These are phyloP conservation scores for Chromis chromis DNA, from an alignment of 2,797 vertebrate genomes.

Conservation along the genomic window DNA sequence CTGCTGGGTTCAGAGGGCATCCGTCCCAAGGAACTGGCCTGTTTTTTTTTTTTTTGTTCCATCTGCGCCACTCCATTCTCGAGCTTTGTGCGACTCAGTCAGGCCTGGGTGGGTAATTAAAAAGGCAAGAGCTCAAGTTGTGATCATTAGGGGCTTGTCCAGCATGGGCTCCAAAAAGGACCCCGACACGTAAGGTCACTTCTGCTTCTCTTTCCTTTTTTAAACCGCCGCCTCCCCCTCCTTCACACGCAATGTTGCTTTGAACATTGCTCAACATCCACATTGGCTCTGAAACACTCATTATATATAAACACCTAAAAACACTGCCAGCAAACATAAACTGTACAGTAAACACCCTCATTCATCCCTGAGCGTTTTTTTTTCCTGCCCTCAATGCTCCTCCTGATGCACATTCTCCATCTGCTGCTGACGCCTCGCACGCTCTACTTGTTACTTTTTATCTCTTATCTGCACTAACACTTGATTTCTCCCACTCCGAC, in stretches of 20 bases:
- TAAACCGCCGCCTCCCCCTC: conserved; percentile 4
- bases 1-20: conserved; percentile 78
- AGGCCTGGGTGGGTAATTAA: conserved; percentile 87
- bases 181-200: conserved; percentile 59
- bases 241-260: conserved; percentile 19
- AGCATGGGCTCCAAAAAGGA: conserved; percentile 54
- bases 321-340: conserved; percentile 47
- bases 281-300: conserved; percentile 29
- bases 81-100: conserved; percentile 83
- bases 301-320: conserved; percentile 47
- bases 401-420: conserved; percentile 76
- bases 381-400: conserved; percentile 49
- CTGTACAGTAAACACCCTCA: conserved; percentile 38
- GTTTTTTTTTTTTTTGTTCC: conserved; percentile 77
- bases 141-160: conserved; percentile 80
- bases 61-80: conserved; percentile 71
- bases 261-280: conserved; percentile 51
- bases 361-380: conserved; percentile 28
- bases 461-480: conserved; percentile 58
- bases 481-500: conserved; percentile 48
- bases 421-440: conserved; percentile 72
- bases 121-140: conserved; percentile 82
- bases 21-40: conserved; percentile 75
- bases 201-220: conserved; percentile 10
- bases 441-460: conserved; percentile 74